A percentile compares a stretch with the other conserved stretches of the same genome.
Evolutionary conservation across 1,140 invertebrate genomes (phyloP).

Genomic region (Achroia grisella): DNA sequence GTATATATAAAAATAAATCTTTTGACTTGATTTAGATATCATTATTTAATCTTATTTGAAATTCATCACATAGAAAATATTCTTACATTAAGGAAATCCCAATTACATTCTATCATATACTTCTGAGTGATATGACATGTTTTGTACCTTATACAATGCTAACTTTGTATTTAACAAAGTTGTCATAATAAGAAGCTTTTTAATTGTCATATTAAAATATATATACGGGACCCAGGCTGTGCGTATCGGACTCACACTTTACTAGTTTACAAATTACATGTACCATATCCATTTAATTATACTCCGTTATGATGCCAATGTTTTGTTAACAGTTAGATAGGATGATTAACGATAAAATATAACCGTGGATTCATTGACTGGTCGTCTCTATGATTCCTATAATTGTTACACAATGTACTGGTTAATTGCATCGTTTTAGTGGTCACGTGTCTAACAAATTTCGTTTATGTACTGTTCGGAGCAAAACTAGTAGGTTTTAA

Average conservation of each 20-base stretch:
- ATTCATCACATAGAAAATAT: no score
- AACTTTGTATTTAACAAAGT: background rate
- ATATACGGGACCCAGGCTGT: no score
- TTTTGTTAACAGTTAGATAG: slow-evolving; percentile 17
- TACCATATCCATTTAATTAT: slow-evolving; percentile 1
- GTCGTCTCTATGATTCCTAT: slow-evolving; percentile 13
- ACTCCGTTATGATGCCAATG: slow-evolving; percentile 9
- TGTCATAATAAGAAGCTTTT: slow-evolving; percentile 11
- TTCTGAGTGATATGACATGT: no score
- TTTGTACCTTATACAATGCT: no score
- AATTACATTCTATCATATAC: no score
- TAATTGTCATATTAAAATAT: background rate
- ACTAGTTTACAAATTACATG: no score
- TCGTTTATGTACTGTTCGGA: background rate
- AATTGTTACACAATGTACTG: slow-evolving; percentile 24
- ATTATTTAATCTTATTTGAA: no score
- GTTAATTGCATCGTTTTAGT: slow-evolving; percentile 32
- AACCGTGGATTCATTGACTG: slow-evolving; percentile 17
- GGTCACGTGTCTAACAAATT: slow-evolving; percentile 15
- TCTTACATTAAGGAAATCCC: no score
- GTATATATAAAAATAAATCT: no score
- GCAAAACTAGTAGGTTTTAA: no score
- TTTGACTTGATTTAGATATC: no score
- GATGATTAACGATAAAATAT: slow-evolving; percentile 42
- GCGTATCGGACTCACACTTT: no score